Conservation (phyloP, 2,888 invertebrate species). For the Bugulina stolonifera region DNA sequence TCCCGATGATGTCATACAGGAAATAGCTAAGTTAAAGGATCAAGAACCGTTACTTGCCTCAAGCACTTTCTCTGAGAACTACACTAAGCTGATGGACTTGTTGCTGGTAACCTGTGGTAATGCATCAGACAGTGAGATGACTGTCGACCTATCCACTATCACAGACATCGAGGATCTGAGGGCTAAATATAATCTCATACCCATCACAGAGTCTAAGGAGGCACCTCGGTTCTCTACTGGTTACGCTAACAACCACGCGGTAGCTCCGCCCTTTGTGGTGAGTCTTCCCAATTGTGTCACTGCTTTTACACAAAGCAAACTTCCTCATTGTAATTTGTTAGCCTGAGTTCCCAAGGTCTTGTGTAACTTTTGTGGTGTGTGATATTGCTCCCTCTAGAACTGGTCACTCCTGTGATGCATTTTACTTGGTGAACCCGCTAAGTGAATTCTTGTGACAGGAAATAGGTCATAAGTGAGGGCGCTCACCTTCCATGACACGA, state of each 20-base stretch:
- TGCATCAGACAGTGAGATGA: not conserved
- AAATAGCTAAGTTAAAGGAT: slow-evolving; percentile 19
- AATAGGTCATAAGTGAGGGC: too few species aligned
- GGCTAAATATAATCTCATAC: slow-evolving; percentile 11
- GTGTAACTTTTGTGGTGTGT: too few species aligned
- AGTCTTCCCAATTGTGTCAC: not conserved
- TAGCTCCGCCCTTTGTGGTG: not conserved
- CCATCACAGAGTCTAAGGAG: not conserved
- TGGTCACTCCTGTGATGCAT: too few species aligned
- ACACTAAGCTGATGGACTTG: not conserved
- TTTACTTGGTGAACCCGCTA: too few species aligned
- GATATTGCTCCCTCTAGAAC: too few species aligned
- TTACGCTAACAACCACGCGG: not conserved
- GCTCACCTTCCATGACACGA: too few species aligned
- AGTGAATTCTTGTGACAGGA: too few species aligned
- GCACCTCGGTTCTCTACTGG: not conserved
- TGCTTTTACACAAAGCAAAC: too few species aligned
- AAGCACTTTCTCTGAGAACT: not conserved
- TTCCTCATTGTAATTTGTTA: too few species aligned
- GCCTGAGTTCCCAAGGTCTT: too few species aligned
- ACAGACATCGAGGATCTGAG: not conserved
- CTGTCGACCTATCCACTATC: slow-evolving; percentile 11
- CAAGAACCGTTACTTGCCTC: not conserved
- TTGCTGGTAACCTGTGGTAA: not conserved
- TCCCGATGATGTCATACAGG: too few species aligned